Percentiles rank a stretch among this genome's conserved stretches.
phyloP scores from a whole-genome alignment of 2,113 vertebrate genomes.

The Sebastes fasciatus region DNA sequence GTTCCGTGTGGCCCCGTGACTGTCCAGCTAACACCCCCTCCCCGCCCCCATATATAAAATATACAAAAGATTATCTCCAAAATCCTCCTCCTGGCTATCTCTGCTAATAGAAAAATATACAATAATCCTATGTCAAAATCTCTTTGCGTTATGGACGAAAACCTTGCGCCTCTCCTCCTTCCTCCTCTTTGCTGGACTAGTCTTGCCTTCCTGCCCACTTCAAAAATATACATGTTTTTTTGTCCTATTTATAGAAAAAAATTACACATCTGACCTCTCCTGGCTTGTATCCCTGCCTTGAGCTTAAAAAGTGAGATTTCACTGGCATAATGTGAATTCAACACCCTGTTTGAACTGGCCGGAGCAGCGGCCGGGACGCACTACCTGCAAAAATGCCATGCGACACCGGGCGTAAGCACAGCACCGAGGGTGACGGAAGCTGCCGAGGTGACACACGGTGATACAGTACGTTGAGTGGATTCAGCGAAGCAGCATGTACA shows the following conservation, averaged over 20 bases:
- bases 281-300: conserved; percentile 72
- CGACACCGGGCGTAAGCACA: conserved; percentile 60
- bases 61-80: conserved; percentile 86
- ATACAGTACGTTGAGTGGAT: conserved; percentile 56
- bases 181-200: conserved; percentile 44
- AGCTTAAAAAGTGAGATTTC: conserved; percentile 70
- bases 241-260: conserved; percentile 79
- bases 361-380: conserved; percentile 48
- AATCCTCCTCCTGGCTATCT: conserved; percentile 75
- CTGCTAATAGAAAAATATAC: conserved; percentile 88
- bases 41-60: conserved; percentile 83
- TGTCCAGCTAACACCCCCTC: conserved; percentile 67
- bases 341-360: conserved; percentile 63
- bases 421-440: conserved; percentile 49
- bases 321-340: conserved; percentile 70
- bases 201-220: conserved; percentile 73
- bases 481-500: conserved; percentile 35
- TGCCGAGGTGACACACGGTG: conserved; percentile 55
- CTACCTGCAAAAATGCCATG: conserved; percentile 61
- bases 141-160: conserved; percentile 71
- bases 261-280: conserved; percentile 65
- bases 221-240: conserved; percentile 85
- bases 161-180: conserved; percentile 42
- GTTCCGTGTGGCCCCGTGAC: conserved; percentile 65
- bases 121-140: conserved; percentile 85